phyloP scores from a whole-genome alignment of 2,797 vertebrate genomes.

The Argya squamiceps region DNA sequence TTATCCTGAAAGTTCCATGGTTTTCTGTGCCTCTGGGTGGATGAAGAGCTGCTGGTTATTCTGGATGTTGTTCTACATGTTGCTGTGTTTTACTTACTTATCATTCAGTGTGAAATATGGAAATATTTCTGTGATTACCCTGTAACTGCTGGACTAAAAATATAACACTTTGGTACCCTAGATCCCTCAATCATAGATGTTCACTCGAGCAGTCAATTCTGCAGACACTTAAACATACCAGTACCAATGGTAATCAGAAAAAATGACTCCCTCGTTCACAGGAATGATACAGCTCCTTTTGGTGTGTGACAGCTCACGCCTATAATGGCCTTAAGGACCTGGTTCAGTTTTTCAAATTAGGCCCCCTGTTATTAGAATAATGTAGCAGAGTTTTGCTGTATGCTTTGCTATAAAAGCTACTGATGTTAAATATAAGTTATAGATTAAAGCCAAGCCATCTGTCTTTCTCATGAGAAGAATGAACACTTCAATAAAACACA shows the following conservation, averaged over 20 bases:
- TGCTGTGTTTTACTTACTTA: neutral
- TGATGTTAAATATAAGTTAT: neutral
- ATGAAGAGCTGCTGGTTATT: neutral
- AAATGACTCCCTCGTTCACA: neutral
- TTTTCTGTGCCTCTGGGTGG: neutral
- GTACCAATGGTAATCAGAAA: neutral
- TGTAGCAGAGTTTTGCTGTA: neutral
- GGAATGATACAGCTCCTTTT: neutral
- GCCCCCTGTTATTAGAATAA: neutral
- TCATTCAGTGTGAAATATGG: neutral
- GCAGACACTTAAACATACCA: neutral
- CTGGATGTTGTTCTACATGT: neutral
- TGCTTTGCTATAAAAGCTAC: neutral
- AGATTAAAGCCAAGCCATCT: neutral
- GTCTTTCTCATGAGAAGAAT: neutral
- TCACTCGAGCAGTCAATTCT: neutral
- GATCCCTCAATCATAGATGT: neutral
- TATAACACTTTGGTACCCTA: neutral
- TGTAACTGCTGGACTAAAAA: neutral
- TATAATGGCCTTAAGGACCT: neutral
- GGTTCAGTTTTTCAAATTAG: neutral
- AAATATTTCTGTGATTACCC: neutral
- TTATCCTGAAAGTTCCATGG: neutral
- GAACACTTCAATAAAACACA: neutral
- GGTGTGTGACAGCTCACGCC: neutral